phyloP scores from a whole-genome alignment of 1,140 invertebrate genomes.

The Anoplolepis gracilipes region DNA sequence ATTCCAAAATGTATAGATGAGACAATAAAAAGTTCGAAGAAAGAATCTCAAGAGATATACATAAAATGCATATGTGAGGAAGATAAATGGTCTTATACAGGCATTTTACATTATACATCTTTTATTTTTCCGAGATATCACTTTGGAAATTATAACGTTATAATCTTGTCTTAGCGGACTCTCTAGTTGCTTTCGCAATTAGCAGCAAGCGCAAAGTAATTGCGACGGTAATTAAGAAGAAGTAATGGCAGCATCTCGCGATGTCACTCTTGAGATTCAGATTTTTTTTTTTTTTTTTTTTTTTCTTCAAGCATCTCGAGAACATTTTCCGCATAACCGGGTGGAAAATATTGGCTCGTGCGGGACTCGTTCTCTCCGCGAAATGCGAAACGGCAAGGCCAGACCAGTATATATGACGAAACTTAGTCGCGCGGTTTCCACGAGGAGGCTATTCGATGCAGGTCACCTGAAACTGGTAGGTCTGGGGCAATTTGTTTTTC shows the following conservation, averaged over 20 bases:
- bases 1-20: not conserved
- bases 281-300: conserved; percentile 18
- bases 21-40: not conserved
- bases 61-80: no score
- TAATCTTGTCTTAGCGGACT: not conserved
- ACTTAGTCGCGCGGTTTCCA: conserved; percentile 62
- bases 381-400: conserved; percentile 38
- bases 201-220: conserved; percentile 34
- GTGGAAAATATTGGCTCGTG: conserved; percentile 35
- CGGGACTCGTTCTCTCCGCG: not conserved
- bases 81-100: not conserved
- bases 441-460: conserved; percentile 60
- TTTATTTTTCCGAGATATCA: not conserved
- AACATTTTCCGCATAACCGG: not conserved
- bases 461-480: conserved; percentile 35
- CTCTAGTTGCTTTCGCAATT: not conserved
- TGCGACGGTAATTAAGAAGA: conserved; percentile 31
- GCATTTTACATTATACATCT: no score
- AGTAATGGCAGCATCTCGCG: conserved; percentile 8
- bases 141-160: not conserved
- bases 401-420: conserved; percentile 48
- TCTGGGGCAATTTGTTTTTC: conserved; percentile 68
- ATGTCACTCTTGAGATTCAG: conserved; percentile 29
- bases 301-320: not conserved
- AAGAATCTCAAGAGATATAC: not conserved